phyloP scores from a whole-genome alignment of 2,888 invertebrate species.

The Aphodius sticticus region DNA sequence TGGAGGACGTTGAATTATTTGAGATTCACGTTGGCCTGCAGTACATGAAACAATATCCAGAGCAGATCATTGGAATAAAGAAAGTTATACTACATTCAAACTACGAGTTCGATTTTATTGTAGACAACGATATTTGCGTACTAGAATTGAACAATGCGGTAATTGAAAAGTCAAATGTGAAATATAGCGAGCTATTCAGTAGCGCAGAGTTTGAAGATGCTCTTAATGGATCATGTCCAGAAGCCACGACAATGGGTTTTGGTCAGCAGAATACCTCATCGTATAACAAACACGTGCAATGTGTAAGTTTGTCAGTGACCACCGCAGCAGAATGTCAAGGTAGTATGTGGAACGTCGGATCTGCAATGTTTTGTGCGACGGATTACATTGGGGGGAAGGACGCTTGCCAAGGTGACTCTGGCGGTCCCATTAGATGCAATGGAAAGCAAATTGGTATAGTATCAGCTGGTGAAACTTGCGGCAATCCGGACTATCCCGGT shows the following conservation, averaged over 20 bases:
- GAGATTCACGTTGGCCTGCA: background rate
- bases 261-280: background rate
- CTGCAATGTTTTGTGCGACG: background rate
- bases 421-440: background rate
- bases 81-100: background rate
- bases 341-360: too few species aligned
- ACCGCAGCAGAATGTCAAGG: background rate
- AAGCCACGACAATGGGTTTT: background rate
- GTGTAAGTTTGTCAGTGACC: background rate
- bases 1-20: background rate
- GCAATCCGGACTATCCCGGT: background rate
- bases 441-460: background rate
- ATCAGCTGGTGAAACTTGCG: background rate
- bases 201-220: too few species aligned
- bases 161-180: too few species aligned
- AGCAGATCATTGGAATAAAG: background rate
- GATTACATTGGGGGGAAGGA: background rate
- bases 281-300: background rate
- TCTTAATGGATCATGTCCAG: too few species aligned
- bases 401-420: background rate
- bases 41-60: background rate
- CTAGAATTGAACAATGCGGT: background rate
- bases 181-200: too few species aligned
- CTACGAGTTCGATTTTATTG: background rate
- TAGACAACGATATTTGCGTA: background rate